Percentiles rank a stretch among this genome's conserved stretches.
Evolutionary conservation across 35 echinoderm and acorn worm species (phyloP).

Genomic region (Strongylocentrotus purpuratus): DNA sequence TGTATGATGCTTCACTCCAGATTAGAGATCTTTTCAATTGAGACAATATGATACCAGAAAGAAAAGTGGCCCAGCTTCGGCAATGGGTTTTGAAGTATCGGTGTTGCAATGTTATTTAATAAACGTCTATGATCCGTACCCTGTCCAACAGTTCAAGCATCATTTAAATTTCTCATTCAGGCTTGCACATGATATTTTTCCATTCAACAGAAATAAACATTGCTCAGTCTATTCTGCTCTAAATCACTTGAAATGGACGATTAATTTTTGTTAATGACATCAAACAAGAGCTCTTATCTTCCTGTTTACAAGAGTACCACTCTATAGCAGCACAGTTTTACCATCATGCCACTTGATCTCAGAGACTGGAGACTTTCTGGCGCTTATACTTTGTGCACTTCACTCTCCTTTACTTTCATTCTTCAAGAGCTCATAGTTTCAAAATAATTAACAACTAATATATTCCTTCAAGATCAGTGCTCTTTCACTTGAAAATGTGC

Average conservation of each 20-base stretch:
- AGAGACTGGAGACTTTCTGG: not conserved
- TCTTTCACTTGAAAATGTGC: too few relatives aligned
- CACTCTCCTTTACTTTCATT: not conserved
- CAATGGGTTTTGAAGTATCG: too few relatives aligned
- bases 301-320: not conserved
- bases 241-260: not conserved
- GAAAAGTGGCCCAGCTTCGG: too few relatives aligned
- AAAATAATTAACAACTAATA: too few relatives aligned
- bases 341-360: not conserved
- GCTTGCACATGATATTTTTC: not conserved
- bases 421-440: not conserved
- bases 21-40: too few relatives aligned
- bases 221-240: not conserved
- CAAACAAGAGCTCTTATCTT: not conserved
- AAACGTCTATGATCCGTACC: too few relatives aligned
- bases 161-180: too few relatives aligned
- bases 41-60: too few relatives aligned
- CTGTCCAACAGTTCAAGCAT: too few relatives aligned
- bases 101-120: too few relatives aligned
- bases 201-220: not conserved
- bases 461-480: too few relatives aligned
- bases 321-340: not conserved
- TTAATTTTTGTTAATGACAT: not conserved
- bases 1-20: too few relatives aligned
- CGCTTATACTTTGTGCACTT: not conserved